These are phyloP conservation scores for Danio jaintianensis DNA, from an alignment of 2,797 vertebrate genomes.

Conservation along the genomic window DNA sequence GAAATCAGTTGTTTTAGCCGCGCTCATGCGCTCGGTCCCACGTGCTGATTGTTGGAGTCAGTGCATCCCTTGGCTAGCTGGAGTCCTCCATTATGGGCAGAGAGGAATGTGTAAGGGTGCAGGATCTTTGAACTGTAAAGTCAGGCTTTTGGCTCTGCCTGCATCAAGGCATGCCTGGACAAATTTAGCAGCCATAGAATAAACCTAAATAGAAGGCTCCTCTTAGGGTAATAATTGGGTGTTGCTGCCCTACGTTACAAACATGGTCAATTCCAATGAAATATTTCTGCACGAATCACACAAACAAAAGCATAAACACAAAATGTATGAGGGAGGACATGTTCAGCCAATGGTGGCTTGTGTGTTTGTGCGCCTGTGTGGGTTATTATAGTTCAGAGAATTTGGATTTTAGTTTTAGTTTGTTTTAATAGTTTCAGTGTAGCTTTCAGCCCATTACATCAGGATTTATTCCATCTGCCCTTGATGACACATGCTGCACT, in stretches of 20 bases:
- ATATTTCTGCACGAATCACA: slow-evolving; percentile 82
- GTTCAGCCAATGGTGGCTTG: slow-evolving; percentile 56
- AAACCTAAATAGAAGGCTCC: slow-evolving; percentile 87
- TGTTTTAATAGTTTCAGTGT: slow-evolving; percentile 6
- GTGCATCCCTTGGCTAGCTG: slow-evolving; percentile 69
- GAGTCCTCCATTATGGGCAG: slow-evolving; percentile 76
- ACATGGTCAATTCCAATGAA: slow-evolving; percentile 81
- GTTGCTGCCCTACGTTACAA: slow-evolving; percentile 87
- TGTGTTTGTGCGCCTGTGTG: slow-evolving; percentile 51
- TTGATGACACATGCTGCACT: not conserved
- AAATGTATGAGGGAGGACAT: slow-evolving; percentile 66
- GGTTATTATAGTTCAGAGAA: slow-evolving; percentile 46
- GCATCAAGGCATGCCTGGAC: slow-evolving; percentile 80
- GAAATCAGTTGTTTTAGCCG: slow-evolving; percentile 50
- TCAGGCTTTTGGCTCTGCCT: slow-evolving; percentile 64
- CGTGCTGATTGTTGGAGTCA: slow-evolving; percentile 66
- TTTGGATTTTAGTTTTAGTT: slow-evolving; percentile 53
- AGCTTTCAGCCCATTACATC: not conserved
- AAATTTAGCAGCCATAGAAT: slow-evolving; percentile 89
- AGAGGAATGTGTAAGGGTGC: slow-evolving; percentile 72
- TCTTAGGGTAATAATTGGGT: slow-evolving; percentile 88
- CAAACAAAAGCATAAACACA: slow-evolving; percentile 82
- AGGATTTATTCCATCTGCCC: slow-evolving; percentile 23
- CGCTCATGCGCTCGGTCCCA: slow-evolving; percentile 47
- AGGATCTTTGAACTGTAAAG: slow-evolving; percentile 70